Evolutionary conservation across 2,888 invertebrate genomes (phyloP).

Genomic region (Drosophila yooni): DNA sequence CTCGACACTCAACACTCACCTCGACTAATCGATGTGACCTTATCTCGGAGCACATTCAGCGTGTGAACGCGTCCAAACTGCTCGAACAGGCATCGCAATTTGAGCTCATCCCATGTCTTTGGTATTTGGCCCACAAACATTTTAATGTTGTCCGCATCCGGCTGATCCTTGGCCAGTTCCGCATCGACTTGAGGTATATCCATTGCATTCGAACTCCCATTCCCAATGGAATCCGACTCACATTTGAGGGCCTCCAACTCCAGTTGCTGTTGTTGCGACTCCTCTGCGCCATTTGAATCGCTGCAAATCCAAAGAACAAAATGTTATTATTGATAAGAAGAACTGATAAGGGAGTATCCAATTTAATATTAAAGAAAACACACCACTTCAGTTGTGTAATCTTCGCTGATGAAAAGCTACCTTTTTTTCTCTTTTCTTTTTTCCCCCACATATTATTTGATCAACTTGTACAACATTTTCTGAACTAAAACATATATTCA

Average conservation of each 20-base stretch:
- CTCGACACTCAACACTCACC: slow-evolving; percentile 87
- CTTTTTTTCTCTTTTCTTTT: no score
- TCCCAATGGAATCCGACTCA: slow-evolving; percentile 44
- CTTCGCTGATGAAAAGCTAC: no score
- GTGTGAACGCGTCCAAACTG: slow-evolving; percentile 98
- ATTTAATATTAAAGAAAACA: not conserved
- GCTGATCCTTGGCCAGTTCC: slow-evolving; percentile 88
- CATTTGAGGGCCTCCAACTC: slow-evolving; percentile 6
- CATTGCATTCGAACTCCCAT: slow-evolving; percentile 40
- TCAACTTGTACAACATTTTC: not conserved
- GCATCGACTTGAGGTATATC: slow-evolving; percentile 42
- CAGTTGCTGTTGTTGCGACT: slow-evolving; percentile 7
- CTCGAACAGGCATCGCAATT: slow-evolving; percentile 97
- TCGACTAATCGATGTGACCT: slow-evolving; percentile 98
- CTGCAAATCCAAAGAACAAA: slow-evolving; percentile 35
- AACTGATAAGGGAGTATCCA: not conserved
- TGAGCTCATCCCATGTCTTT: slow-evolving; percentile 97
- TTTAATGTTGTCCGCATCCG: slow-evolving; percentile 98
- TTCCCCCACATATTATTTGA: not conserved
- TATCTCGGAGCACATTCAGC: slow-evolving; percentile 99
- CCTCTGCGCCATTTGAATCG: slow-evolving; percentile 30
- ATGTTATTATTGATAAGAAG: slow-evolving; percentile 43
- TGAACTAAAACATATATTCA: not conserved
- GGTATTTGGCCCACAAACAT: slow-evolving; percentile 99
- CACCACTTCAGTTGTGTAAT: not conserved